phyloP scores from a whole-genome alignment of 2,113 vertebrate species.

The Callaeas wilsoni region DNA sequence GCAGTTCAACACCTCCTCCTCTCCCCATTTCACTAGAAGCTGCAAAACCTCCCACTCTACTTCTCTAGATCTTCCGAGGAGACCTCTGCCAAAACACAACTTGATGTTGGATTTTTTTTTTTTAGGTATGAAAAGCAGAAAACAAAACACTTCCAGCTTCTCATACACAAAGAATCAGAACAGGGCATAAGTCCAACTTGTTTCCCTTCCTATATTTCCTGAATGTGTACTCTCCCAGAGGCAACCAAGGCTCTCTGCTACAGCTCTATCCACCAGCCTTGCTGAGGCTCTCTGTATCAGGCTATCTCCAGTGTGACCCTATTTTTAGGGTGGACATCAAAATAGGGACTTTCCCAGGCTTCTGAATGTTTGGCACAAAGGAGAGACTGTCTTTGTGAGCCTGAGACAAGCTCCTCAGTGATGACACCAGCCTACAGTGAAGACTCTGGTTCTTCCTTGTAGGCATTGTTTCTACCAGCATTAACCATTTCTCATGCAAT shows the following conservation, averaged over 20 bases:
- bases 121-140: constrained; percentile 16
- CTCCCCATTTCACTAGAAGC: constrained; percentile 27
- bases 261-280: background rate
- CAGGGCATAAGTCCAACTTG: constrained; percentile 4
- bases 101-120: background rate
- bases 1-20: constrained; percentile 55
- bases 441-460: background rate
- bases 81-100: constrained; percentile 47
- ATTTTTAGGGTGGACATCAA: background rate
- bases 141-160: constrained; percentile 32
- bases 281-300: background rate
- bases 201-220: background rate
- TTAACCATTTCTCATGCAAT: background rate
- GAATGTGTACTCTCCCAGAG: background rate
- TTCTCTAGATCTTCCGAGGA: background rate
- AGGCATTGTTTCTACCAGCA: background rate
- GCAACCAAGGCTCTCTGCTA: background rate
- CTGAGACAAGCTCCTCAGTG: background rate
- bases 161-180: constrained; percentile 34
- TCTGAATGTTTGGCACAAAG: background rate
- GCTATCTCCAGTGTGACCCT: background rate
- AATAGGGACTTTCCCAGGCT: background rate
- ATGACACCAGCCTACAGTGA: background rate
- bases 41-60: constrained; percentile 53
- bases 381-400: background rate